A percentile compares a stretch with the other conserved stretches of the same genome.
These are phyloP conservation scores for Mizuhopecten yessoensis DNA, from an alignment of 1,140 invertebrate species.

Conservation along the genomic window DNA sequence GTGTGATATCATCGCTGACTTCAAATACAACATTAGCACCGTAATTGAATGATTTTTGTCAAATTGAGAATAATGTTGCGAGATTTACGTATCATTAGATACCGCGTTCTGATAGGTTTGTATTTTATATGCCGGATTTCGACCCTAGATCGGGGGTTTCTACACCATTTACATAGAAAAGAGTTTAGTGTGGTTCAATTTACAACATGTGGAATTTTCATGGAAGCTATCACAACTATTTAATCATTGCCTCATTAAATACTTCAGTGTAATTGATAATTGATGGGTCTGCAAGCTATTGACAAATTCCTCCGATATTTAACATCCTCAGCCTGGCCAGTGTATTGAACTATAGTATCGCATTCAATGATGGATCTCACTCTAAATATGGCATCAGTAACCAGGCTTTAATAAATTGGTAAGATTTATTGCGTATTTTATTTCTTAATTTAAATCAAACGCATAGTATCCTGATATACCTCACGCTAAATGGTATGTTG, in stretches of 20 bases:
- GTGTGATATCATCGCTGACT: not conserved
- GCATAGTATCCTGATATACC: no score
- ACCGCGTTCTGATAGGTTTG: not conserved
- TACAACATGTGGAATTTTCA: not conserved
- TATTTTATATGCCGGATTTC: not conserved
- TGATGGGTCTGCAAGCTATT: not conserved
- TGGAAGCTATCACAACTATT: not conserved
- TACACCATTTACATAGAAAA: conserved; percentile 17
- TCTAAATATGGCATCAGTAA: no score
- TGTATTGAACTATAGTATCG: no score
- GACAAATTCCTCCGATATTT: not conserved
- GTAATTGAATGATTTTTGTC: conserved; percentile 35
- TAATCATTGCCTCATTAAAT: not conserved
- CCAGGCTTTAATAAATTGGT: no score
- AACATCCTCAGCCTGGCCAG: no score
- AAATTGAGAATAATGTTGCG: conserved; percentile 23
- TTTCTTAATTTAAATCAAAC: no score
- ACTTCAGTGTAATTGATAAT: not conserved
- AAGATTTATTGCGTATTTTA: no score
- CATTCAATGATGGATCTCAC: no score
- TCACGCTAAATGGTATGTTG: no score
- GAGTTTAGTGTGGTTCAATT: not conserved
- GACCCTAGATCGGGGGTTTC: not conserved
- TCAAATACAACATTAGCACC: conserved; percentile 7
- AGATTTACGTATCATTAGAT: conserved; percentile 35